Percentiles rank a stretch among this genome's conserved stretches.
Evolutionary conservation across 1,140 invertebrate species (phyloP).

Genomic region (Halesus radiatus): DNA sequence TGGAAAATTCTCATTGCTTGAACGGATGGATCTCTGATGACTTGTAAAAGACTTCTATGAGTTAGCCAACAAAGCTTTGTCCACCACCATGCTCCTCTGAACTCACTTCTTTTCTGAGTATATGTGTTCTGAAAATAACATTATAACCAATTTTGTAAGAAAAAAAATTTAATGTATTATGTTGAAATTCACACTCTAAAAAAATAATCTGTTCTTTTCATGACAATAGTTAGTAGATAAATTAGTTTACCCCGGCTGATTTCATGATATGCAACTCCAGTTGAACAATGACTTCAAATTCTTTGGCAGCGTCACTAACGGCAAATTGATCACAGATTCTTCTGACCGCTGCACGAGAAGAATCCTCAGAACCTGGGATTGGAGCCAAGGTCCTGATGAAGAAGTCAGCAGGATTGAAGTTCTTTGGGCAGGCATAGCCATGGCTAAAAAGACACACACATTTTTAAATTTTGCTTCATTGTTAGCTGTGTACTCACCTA

Average conservation of each 20-base stretch:
- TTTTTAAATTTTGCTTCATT: too few relatives aligned
- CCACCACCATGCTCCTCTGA: conserved; percentile 73
- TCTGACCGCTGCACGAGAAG: conserved; percentile 75
- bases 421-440: conserved; percentile 83
- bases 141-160: not conserved
- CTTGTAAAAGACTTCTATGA: conserved; percentile 77
- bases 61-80: conserved; percentile 79
- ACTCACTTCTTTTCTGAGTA: conserved; percentile 55
- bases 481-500: conserved; percentile 29
- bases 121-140: conserved; percentile 41
- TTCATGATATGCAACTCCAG: conserved; percentile 75
- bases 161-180: not conserved
- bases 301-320: conserved; percentile 81
- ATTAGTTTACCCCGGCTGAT: conserved; percentile 61
- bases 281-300: conserved; percentile 79
- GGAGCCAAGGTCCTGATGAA: conserved; percentile 89
- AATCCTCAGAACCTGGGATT: conserved; percentile 81
- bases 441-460: conserved; percentile 73
- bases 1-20: conserved; percentile 80
- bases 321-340: conserved; percentile 84
- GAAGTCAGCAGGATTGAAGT: conserved; percentile 95
- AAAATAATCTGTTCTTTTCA: conserved; percentile 2
- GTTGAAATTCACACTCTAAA: not conserved
- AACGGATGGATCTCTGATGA: conserved; percentile 80
- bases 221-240: not conserved